Percentiles rank a stretch among this genome's conserved stretches.
Evolutionary conservation across 2,113 vertebrate species (phyloP).

Genomic region (Argyrosomus japonicus): DNA sequence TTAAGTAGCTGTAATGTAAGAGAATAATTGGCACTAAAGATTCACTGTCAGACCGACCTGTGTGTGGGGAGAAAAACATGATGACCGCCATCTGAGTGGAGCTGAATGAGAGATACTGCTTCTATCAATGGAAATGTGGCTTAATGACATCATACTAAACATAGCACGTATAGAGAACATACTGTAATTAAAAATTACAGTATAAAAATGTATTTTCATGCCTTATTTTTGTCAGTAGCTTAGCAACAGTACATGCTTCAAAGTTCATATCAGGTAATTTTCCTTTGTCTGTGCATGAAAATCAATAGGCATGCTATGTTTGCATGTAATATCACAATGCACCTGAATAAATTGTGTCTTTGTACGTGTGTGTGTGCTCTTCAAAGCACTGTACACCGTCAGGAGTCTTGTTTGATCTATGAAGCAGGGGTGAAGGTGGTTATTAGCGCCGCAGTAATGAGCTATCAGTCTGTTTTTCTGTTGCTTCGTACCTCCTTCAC

Average conservation of each 20-base stretch:
- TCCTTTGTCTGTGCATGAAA: background rate
- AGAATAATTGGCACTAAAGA: conserved; percentile 22
- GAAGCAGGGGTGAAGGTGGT: conserved; percentile 23
- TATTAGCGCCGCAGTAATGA: conserved; percentile 54
- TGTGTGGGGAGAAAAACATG: background rate
- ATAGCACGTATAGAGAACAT: background rate
- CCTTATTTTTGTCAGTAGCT: conserved; percentile 51
- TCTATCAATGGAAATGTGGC: background rate
- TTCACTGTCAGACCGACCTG: background rate
- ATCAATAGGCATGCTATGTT: background rate
- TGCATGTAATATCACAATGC: background rate
- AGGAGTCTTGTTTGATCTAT: conserved; percentile 55
- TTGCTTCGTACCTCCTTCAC: background rate
- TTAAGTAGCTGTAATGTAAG: conserved; percentile 21
- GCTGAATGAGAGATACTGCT: background rate
- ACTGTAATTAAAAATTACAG: background rate
- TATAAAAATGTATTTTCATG: background rate
- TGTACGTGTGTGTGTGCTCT: background rate
- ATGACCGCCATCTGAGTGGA: background rate
- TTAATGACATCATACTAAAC: background rate
- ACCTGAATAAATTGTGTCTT: background rate
- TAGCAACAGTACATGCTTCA: conserved; percentile 62
- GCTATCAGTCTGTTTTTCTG: conserved; percentile 20
- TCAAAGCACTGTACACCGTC: conserved; percentile 13
- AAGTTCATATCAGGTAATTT: conserved; percentile 10